Base-by-base conservation (phyloP, 92 coral and sea anemone genomes). In the Hydrozoanthus gracilis region DNA sequence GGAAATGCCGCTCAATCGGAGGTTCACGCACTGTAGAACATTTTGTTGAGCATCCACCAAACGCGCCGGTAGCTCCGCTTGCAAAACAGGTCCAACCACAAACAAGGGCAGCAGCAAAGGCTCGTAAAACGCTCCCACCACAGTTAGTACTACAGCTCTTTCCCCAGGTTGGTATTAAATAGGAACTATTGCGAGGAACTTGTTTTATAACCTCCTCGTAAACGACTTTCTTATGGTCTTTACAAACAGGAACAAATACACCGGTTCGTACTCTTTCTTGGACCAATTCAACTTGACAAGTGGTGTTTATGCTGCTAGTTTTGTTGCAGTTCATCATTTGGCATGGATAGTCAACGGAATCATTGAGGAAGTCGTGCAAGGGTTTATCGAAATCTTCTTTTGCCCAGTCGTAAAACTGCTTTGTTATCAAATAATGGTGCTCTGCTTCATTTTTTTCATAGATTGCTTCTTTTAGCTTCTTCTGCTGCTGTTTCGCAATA, bases 41-140 rank as follows among this genome's bases (percentile, higher is more conserved):
- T 7, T 77, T 77, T 13, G 46, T 52, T 44, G 82, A 77, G 39
- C 82, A 77, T 44, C 82, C 82, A 27, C 82, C 82, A 18, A 77
- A 77, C 2, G 66, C 50, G 4, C 66, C 69, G 7, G 66, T 12
- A 27, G 46, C 44, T 77, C 68, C 67, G 54, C 48, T 68, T 7
- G 15, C 15, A 13, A 54, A 39, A 18, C 66, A 54, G 3, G 4
- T 9, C 1, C 55, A 56, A 77, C 65, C 50, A 44, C 66, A 60
- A 4, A 60, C 20, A 77, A 54, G 16, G 56, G 82, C 82, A 18
- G 20, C 65, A 77, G 56, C 5, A 12, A 77, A 60, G 44, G 67
- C 82, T 10, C 82, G 49, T 4, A 39, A 15, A 11, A 56, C 50
- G 8, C 82, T 60, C 44, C 82, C 82, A 54, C 65, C 66, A n/a